A percentile compares a stretch with the other conserved stretches of the same genome.
phyloP scores from a whole-genome alignment of 2,888 invertebrate species.

The Chloroclystis v-ata region DNA sequence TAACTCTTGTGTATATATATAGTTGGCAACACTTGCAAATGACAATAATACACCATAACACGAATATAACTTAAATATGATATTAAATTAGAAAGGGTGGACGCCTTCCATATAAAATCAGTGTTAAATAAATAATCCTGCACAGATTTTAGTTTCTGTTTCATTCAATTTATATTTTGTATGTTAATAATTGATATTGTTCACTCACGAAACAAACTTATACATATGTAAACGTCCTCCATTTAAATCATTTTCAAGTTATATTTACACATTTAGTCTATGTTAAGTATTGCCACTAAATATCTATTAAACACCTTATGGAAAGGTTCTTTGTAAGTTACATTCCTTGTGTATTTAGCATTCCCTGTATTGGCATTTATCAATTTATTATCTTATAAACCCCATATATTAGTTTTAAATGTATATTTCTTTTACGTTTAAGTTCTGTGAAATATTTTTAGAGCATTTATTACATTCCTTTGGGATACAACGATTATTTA shows the following conservation, averaged over 20 bases:
- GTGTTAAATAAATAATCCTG: too few species aligned
- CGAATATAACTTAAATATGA: too few species aligned
- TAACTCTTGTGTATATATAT: constrained; percentile 1
- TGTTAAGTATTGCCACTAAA: constrained; percentile 5
- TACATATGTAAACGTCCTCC: too few species aligned
- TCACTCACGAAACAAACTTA: too few species aligned
- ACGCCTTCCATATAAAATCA: too few species aligned
- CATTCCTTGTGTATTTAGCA: constrained; percentile 44
- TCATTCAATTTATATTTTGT: too few species aligned
- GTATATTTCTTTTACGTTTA: constrained; percentile 55
- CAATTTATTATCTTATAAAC: constrained; percentile 20
- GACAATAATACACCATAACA: not conserved
- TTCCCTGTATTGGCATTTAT: constrained; percentile 55
- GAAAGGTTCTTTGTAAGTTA: constrained; percentile 3
- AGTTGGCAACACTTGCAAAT: not conserved
- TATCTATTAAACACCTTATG: not conserved
- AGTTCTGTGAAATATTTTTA: constrained; percentile 64
- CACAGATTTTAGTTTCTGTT: too few species aligned
- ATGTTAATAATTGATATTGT: too few species aligned
- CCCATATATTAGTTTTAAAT: constrained; percentile 38
- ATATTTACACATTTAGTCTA: too few species aligned
- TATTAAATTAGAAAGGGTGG: too few species aligned
- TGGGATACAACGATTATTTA: constrained; percentile 67
- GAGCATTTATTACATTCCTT: constrained; percentile 56
- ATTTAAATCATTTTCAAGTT: too few species aligned